phyloP scores from a whole-genome alignment of 2,113 vertebrate species.

The Elanoides forficatus region DNA sequence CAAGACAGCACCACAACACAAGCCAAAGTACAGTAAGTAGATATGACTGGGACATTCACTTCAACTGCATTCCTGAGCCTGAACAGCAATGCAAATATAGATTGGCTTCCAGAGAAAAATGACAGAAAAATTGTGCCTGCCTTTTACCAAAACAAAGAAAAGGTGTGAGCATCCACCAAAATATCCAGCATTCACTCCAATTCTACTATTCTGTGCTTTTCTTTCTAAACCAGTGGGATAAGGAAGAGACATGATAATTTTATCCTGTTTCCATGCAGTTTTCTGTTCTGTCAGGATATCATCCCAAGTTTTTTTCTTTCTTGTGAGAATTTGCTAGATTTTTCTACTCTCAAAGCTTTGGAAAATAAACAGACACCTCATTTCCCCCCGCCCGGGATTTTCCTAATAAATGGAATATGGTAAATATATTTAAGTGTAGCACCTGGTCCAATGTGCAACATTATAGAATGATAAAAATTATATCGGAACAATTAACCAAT shows the following conservation, averaged over 20 bases:
- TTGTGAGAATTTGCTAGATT: fast-evolving
- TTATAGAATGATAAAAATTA: background rate
- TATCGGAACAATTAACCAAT: background rate
- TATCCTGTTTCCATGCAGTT: background rate
- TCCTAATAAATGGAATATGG: background rate
- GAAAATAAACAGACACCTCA: background rate
- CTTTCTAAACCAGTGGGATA: background rate
- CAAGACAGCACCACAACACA: background rate
- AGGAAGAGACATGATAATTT: background rate
- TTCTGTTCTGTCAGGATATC: background rate
- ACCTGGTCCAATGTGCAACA: background rate
- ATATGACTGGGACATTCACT: background rate
- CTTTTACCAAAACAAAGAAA: background rate
- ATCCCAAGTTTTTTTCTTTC: background rate
- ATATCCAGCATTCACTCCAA: background rate
- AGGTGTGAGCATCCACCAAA: background rate
- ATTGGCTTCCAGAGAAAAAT: background rate
- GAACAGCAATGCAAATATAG: background rate
- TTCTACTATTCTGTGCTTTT: background rate
- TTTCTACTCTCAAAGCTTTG: background rate
- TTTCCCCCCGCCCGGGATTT: background rate
- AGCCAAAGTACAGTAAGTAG: background rate
- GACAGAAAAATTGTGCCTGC: background rate
- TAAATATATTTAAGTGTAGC: background rate
- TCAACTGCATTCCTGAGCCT: background rate